phyloP scores from a whole-genome alignment of 64 coral and sea anemone genomes.

The Pocillopora damicornis region DNA sequence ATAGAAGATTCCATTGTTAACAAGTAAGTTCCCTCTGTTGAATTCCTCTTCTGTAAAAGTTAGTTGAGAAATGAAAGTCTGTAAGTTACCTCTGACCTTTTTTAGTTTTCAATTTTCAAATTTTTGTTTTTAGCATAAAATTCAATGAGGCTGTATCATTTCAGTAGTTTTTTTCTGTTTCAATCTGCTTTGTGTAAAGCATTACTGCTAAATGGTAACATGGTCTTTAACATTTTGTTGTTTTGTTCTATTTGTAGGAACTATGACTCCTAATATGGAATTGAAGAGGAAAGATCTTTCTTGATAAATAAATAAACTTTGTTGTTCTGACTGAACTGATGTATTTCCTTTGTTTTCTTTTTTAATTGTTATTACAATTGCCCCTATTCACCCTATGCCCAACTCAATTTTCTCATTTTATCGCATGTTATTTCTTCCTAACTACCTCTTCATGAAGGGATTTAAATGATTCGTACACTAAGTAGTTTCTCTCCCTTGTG shows the following conservation, averaged over 20 bases:
- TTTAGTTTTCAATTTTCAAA: too few relatives aligned
- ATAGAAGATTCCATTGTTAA: slow-evolving; percentile 59
- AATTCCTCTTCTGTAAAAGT: too few relatives aligned
- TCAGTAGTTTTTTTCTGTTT: too few relatives aligned
- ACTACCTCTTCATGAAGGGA: too few relatives aligned
- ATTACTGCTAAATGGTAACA: neutral
- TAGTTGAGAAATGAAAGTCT: too few relatives aligned
- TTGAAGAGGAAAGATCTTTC: neutral
- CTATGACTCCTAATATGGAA: slow-evolving; percentile 43
- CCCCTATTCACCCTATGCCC: neutral
- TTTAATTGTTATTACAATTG: neutral
- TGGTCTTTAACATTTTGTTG: neutral
- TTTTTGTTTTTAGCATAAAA: too few relatives aligned
- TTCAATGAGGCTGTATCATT: too few relatives aligned
- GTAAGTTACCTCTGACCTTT: too few relatives aligned
- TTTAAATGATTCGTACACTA: too few relatives aligned
- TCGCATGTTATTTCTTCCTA: too few relatives aligned
- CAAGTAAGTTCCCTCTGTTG: slow-evolving; percentile 56
- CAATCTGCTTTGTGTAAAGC: neutral
- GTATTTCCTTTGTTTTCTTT: neutral
- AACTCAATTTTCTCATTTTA: too few relatives aligned
- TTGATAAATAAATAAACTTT: slow-evolving; percentile 11
- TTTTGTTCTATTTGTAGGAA: slow-evolving; percentile 53
- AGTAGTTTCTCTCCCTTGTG: too few relatives aligned
- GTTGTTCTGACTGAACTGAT: neutral